These are phyloP conservation scores for Pithys albifrons DNA, from an alignment of 2,113 vertebrate species.

Conservation along the genomic window DNA sequence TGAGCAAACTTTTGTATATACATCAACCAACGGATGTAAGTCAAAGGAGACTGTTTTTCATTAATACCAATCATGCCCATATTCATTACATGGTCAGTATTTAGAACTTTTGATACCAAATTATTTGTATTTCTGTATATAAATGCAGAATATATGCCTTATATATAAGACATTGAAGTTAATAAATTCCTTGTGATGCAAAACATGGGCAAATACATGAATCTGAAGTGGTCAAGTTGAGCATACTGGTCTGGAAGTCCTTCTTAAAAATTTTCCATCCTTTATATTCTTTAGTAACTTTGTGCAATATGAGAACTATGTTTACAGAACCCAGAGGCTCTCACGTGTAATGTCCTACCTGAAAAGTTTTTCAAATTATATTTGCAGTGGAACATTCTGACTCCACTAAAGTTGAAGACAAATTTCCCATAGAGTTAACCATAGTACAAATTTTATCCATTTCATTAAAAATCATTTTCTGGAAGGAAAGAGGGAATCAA, in stretches of 20 bases:
- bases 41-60: not conserved
- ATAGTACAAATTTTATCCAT: not conserved
- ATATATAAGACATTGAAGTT: not conserved
- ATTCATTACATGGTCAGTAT: not conserved
- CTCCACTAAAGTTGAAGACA: not conserved
- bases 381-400: not conserved
- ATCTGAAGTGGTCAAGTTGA: not conserved
- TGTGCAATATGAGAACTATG: not conserved
- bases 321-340: not conserved
- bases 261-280: not conserved
- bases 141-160: not conserved
- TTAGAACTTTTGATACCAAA: not conserved
- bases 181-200: not conserved
- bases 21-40: not conserved
- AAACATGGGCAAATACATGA: not conserved
- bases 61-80: not conserved
- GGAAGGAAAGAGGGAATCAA: not conserved
- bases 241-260: accelerated
- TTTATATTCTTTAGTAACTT: not conserved
- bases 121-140: not conserved
- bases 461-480: not conserved
- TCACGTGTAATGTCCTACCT: not conserved
- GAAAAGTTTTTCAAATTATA: not conserved
- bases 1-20: not conserved
- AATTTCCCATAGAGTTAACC: not conserved